A percentile compares a stretch with the other conserved stretches of the same genome.
phyloP scores from a whole-genome alignment of 2,888 invertebrate species.

The Pseudeuparius sepicola region DNA sequence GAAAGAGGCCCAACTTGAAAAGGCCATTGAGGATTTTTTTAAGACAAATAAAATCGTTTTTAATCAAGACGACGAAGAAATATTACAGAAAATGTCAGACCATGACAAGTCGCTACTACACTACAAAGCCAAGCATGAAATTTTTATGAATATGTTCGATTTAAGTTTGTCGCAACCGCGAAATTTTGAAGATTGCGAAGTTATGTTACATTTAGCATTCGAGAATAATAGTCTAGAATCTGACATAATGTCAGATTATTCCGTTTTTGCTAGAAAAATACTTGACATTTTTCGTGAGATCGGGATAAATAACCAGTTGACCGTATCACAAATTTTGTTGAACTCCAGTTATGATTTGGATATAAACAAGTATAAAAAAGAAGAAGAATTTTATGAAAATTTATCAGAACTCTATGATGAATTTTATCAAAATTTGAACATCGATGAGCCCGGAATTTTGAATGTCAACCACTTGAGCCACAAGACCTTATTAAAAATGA shows the following conservation, averaged over 20 bases:
- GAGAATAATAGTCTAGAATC: conserved; percentile 23
- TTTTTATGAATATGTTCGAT: conserved; percentile 38
- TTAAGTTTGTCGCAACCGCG: conserved; percentile 31
- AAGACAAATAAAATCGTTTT: no score
- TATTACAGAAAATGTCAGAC: no score
- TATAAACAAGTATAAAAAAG: conserved; percentile 23
- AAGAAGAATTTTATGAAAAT: conserved; percentile 31
- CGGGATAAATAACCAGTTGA: conserved; percentile 22
- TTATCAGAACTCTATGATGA: conserved; percentile 42
- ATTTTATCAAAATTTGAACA: conserved; percentile 30
- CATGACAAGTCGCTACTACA: no score
- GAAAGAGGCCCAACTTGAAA: no score
- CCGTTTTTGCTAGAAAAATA: conserved; percentile 30
- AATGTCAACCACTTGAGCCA: conserved; percentile 45
- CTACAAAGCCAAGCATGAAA: conserved; percentile 33
- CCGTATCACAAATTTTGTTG: conserved; percentile 28
- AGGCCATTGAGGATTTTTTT: conserved; percentile 1
- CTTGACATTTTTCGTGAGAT: conserved; percentile 26
- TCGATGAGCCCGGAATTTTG: conserved; percentile 34
- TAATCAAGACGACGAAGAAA: no score
- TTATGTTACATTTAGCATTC: conserved; percentile 27
- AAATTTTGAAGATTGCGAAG: conserved; percentile 28
- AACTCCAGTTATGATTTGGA: conserved; percentile 28
- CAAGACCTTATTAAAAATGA: conserved; percentile 43
- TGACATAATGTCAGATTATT: conserved; percentile 25